Evolutionary conservation across 2,797 vertebrate genomes (phyloP).

Genomic region (Alfaro cultratus): DNA sequence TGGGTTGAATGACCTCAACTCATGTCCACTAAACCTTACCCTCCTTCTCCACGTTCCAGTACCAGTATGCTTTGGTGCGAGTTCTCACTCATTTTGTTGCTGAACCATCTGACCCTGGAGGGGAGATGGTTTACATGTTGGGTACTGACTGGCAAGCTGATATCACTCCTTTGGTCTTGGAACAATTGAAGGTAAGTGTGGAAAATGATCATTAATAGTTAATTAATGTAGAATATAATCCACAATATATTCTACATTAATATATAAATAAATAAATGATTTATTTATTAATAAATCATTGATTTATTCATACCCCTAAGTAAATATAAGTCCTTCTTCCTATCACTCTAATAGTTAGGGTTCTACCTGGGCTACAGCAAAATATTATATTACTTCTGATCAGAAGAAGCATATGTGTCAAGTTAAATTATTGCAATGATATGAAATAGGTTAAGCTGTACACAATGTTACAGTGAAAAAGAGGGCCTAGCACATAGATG

Average conservation of each 20-base stretch:
- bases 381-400: background rate
- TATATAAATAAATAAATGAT: too few relatives aligned
- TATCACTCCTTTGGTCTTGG: conserved; percentile 90
- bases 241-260: too few relatives aligned
- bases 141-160: conserved; percentile 95
- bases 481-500: background rate
- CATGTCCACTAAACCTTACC: background rate
- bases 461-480: background rate
- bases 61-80: conserved; percentile 87
- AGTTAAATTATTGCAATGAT: background rate
- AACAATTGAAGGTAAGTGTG: conserved; percentile 85
- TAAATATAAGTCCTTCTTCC: background rate
- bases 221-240: too few relatives aligned
- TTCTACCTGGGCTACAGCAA: background rate
- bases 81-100: conserved; percentile 96
- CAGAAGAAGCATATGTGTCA: background rate
- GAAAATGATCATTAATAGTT: background rate
- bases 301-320: background rate
- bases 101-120: conserved; percentile 83
- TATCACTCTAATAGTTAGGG: background rate
- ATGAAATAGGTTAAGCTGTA: background rate
- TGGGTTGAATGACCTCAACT: background rate
- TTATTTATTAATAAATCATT: too few relatives aligned
- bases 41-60: conserved; percentile 50
- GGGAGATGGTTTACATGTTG: conserved; percentile 89